Evolutionary conservation across 2,888 invertebrate genomes (phyloP).

Genomic region (Hydrotaea diabolus): DNA sequence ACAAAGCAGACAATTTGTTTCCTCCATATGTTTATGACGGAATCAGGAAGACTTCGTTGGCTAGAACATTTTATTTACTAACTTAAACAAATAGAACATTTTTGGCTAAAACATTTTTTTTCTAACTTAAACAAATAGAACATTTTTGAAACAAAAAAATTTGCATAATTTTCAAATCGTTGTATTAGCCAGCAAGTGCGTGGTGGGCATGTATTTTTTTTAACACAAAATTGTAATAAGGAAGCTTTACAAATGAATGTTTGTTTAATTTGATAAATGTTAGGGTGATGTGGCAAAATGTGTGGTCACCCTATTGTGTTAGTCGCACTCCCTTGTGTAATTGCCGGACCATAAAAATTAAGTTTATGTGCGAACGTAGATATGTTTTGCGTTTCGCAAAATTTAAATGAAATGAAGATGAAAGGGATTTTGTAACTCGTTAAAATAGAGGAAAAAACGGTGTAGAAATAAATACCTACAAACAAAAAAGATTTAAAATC

Average conservation of each 20-base stretch:
- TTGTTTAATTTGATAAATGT: background rate
- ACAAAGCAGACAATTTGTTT: background rate
- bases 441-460: too few species aligned
- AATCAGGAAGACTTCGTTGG: conserved; percentile 20
- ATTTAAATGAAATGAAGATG: background rate
- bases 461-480: too few species aligned
- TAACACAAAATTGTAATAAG: background rate
- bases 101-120: background rate
- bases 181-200: background rate
- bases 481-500: too few species aligned
- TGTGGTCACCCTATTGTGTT: too few species aligned
- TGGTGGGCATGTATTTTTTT: background rate
- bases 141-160: background rate
- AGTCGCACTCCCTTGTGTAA: background rate
- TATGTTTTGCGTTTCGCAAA: background rate
- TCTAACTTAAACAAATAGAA: background rate
- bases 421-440: too few species aligned
- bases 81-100: background rate
- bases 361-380: background rate
- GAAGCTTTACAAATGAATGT: conserved; percentile 2
- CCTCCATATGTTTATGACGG: conserved; percentile 4
- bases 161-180: conserved; percentile 18
- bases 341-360: background rate
- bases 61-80: background rate
- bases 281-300: background rate